These are phyloP conservation scores for Choreutis nemorana DNA, from an alignment of 2,888 invertebrate genomes.

Conservation along the genomic window DNA sequence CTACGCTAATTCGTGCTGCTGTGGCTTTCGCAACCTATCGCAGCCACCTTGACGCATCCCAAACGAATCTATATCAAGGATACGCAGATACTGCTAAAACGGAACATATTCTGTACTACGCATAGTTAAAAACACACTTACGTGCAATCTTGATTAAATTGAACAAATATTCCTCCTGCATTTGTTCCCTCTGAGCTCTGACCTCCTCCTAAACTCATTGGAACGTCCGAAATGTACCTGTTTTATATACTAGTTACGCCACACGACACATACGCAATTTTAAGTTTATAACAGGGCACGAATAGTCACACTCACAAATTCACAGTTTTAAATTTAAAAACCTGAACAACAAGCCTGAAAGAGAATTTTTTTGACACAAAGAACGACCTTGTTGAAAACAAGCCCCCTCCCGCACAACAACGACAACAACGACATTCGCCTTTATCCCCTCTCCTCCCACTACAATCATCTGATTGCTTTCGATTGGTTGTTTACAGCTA, in stretches of 20 bases:
- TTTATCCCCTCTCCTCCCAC: conserved; percentile 12
- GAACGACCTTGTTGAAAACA: conserved; percentile 70
- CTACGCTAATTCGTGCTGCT: conserved; percentile 25
- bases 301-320: conserved; percentile 50
- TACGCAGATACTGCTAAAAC: not conserved
- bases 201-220: conserved; percentile 84
- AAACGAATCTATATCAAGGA: not conserved
- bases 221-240: conserved; percentile 63
- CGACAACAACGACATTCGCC: conserved; percentile 16
- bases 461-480: conserved; percentile 12
- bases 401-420: conserved; percentile 49
- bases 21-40: conserved; percentile 23
- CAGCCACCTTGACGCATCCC: conserved; percentile 13
- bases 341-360: conserved; percentile 18
- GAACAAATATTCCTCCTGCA: conserved; percentile 90
- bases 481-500: conserved; percentile 9
- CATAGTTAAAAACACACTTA: conserved; percentile 67
- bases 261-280: conserved; percentile 39
- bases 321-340: conserved; percentile 44
- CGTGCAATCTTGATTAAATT: conserved; percentile 98
- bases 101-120: not conserved
- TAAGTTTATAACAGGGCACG: conserved; percentile 36
- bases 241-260: conserved; percentile 36
- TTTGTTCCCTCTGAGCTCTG: conserved; percentile 77
- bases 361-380: conserved; percentile 67